phyloP scores from a whole-genome alignment of 2,113 vertebrate genomes.

The Xenotilapia flavipinnis region DNA sequence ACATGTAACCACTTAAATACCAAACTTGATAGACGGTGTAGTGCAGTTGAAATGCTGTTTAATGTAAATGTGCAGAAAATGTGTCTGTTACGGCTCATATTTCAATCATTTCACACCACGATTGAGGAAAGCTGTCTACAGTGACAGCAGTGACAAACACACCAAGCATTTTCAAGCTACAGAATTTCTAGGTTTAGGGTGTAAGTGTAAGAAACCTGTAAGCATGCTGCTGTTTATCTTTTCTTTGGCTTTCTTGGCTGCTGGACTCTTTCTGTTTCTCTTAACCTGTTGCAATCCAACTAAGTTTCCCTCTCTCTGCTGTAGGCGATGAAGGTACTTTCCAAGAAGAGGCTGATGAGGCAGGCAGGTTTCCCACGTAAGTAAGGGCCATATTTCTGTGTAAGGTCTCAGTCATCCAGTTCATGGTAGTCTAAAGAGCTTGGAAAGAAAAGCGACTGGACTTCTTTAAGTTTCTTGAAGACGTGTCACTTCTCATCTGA shows the following conservation, averaged over 20 bases:
- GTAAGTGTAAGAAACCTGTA: not conserved
- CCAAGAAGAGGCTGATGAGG: constrained; percentile 94
- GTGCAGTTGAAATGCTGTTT: not conserved
- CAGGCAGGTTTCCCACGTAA: constrained; percentile 98
- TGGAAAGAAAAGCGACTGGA: not conserved
- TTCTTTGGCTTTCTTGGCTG: not conserved
- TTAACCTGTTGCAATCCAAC: not conserved
- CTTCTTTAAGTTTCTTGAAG: not conserved
- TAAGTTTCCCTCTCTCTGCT: not conserved
- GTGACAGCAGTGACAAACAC: not conserved
- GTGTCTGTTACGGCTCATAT: not conserved
- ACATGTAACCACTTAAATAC: not conserved
- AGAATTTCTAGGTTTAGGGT: not conserved
- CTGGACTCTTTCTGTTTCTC: not conserved
- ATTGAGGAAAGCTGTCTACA: not conserved
- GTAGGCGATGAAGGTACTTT: constrained; percentile 98
- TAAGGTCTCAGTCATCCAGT: not conserved
- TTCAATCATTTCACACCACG: not conserved
- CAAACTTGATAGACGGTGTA: not conserved
- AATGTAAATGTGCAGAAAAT: not conserved
- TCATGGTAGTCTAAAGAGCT: not conserved
- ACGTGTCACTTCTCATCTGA: not conserved
- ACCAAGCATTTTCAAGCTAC: not conserved
- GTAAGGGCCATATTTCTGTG: constrained; percentile 53
- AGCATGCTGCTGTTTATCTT: not conserved